Percentiles rank a stretch among this genome's conserved stretches.
Conservation (phyloP, 2,888 invertebrate genomes). For the Temnothorax rugatulus region DNA sequence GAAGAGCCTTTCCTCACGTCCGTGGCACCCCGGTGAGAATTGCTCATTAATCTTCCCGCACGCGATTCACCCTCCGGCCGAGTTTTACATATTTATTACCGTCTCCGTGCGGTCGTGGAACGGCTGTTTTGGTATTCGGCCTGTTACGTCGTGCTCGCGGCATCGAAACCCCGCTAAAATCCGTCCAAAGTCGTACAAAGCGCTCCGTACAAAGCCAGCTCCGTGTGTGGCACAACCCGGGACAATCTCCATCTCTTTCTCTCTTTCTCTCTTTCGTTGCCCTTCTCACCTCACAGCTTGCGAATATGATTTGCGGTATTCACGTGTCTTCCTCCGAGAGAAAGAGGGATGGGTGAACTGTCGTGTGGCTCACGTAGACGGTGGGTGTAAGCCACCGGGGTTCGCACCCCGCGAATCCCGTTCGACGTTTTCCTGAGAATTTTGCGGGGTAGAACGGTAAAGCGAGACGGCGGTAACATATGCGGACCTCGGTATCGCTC, state of each 20-base stretch:
- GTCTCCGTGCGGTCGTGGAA: not conserved
- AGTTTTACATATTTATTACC: slow-evolving; percentile 53
- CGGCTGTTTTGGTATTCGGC: slow-evolving; percentile 44
- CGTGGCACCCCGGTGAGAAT: not conserved
- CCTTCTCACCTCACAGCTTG: not conserved
- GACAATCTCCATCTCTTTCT: not conserved
- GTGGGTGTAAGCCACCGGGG: slow-evolving; percentile 47
- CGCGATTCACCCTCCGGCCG: slow-evolving; percentile 4
- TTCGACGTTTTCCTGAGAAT: slow-evolving; percentile 34
- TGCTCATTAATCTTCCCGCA: slow-evolving; percentile 48
- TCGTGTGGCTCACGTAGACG: slow-evolving; percentile 50
- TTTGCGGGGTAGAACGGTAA: slow-evolving; percentile 19
- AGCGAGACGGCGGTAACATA: slow-evolving; percentile 51
- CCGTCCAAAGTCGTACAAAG: slow-evolving; percentile 53
- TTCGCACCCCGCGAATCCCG: slow-evolving; percentile 33
- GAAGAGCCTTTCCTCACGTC: not conserved
- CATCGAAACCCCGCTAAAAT: slow-evolving; percentile 52
- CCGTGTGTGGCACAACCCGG: not conserved
- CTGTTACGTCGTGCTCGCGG: slow-evolving; percentile 16
- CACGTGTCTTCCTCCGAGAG: slow-evolving; percentile 28
- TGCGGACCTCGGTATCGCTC: slow-evolving; percentile 56
- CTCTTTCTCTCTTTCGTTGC: not conserved
- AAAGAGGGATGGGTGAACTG: slow-evolving; percentile 28
- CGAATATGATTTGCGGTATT: slow-evolving; percentile 63
- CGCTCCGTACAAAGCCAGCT: slow-evolving; percentile 40